These are phyloP conservation scores for human DNA, from an alignment of 2,113 vertebrate genomes.

Conservation along the genomic window GRCh38 chr18:28085001-28085500, in stretches of 20 bases:
- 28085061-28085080: background rate
- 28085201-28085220: background rate
- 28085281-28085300: too few species aligned
- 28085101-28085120: background rate
- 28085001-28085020: background rate
- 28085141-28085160: background rate
- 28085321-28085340: background rate
- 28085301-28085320: background rate
- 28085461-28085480: background rate
- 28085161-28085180: background rate
- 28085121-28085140: background rate
- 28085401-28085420: background rate
- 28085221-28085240: background rate
- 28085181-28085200: background rate
- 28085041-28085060: background rate
- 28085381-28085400: background rate
- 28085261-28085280: too few species aligned
- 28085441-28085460: background rate
- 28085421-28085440: background rate
- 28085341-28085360: background rate
- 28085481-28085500: background rate
- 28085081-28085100: background rate
- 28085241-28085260: background rate
- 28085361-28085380: background rate
- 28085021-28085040: too few species aligned